These are phyloP conservation scores for Polydrusus cervinus DNA, from an alignment of 2,888 invertebrate species.

Conservation along the genomic window DNA sequence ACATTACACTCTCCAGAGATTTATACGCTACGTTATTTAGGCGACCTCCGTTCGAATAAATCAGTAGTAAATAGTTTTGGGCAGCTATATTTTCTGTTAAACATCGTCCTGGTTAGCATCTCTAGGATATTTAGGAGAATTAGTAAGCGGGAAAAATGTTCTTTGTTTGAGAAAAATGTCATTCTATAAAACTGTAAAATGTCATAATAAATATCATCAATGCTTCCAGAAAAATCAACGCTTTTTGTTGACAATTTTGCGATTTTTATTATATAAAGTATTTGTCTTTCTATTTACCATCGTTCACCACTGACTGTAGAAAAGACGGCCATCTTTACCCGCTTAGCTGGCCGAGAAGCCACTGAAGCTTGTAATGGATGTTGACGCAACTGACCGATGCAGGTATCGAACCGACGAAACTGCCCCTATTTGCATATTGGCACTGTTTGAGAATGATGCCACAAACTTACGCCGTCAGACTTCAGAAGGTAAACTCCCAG, in stretches of 20 bases:
- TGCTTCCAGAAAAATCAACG: no score
- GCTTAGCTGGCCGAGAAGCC: conserved; percentile 55
- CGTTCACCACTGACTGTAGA: background rate
- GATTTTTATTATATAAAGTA: no score
- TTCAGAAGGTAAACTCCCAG: conserved; percentile 68
- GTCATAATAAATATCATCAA: no score
- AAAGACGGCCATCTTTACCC: conserved; percentile 38
- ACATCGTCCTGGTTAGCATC: conserved; percentile 52
- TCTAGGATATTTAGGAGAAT: background rate
- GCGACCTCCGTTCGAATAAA: conserved; percentile 60
- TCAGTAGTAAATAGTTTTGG: conserved; percentile 44
- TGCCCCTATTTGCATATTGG: conserved; percentile 69
- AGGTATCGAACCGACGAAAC: conserved; percentile 67
- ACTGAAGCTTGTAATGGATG: conserved; percentile 68
- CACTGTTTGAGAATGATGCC: conserved; percentile 70
- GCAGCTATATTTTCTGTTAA: conserved; percentile 61
- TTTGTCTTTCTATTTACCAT: conserved; percentile 1
- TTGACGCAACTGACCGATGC: conserved; percentile 71
- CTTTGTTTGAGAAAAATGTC: no score
- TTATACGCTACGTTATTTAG: conserved; percentile 70
- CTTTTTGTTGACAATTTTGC: no score
- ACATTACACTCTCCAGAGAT: conserved; percentile 72
- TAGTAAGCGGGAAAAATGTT: no score
- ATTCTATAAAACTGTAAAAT: no score
- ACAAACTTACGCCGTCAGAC: conserved; percentile 66